phyloP scores from a whole-genome alignment of 37 sponge, comb jelly and placozoan species.

The Aphrocallistes beatrix region DNA sequence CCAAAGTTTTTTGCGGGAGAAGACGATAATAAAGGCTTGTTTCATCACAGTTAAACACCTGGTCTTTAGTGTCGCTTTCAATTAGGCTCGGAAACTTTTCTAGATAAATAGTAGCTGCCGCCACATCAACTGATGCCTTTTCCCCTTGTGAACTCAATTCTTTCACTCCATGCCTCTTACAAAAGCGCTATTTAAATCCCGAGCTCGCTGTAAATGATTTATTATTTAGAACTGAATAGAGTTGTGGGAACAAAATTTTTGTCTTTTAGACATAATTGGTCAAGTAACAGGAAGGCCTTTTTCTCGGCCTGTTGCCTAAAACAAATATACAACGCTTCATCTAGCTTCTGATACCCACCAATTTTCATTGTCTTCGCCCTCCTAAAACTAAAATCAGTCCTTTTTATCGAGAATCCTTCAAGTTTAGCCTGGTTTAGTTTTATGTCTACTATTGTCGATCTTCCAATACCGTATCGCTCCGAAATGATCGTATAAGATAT shows the following conservation, averaged over 20 bases:
- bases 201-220: too few species aligned
- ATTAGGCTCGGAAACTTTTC: slow-evolving; percentile 11
- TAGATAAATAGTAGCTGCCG: slow-evolving; percentile 26
- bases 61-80: too few species aligned
- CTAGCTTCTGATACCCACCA: too few species aligned
- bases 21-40: slow-evolving; percentile 48
- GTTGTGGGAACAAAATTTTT: too few species aligned
- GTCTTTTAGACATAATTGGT: too few species aligned
- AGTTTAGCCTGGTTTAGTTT: slow-evolving; percentile 34
- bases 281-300: too few species aligned
- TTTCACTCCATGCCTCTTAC: slow-evolving; percentile 22
- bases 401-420: slow-evolving; percentile 12
- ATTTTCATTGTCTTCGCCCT: slow-evolving; percentile 24
- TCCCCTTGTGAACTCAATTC: slow-evolving; percentile 33
- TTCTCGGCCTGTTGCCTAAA: too few species aligned
- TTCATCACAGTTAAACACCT: slow-evolving; percentile 62
- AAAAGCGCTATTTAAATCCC: slow-evolving; percentile 29
- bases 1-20: slow-evolving; percentile 38
- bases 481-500: slow-evolving; percentile 29
- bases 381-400: slow-evolving; percentile 25
- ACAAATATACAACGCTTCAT: too few species aligned
- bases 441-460: slow-evolving; percentile 35
- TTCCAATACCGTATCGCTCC: slow-evolving; percentile 31
- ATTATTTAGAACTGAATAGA: too few species aligned
- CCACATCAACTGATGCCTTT: slow-evolving; percentile 21